Evolutionary conservation across 2,113 vertebrate species (phyloP).

Genomic region (Saccopteryx bilineata): DNA sequence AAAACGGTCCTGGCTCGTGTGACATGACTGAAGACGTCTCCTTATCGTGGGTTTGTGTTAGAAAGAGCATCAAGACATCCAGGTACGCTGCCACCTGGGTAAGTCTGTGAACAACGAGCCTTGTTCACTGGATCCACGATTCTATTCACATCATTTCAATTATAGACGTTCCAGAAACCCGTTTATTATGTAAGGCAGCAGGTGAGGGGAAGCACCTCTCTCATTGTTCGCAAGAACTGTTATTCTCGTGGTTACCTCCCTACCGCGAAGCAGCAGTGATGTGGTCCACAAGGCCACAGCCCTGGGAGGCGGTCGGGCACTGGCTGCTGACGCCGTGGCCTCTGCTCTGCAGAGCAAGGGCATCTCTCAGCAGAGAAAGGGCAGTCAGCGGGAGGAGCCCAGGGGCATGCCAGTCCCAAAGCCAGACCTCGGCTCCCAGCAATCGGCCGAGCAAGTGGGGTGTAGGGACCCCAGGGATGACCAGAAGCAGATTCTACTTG

Average conservation of each 20-base stretch:
- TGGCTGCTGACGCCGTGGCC: neutral
- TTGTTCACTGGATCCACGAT: neutral
- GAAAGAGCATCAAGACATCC: neutral
- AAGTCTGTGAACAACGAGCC: neutral
- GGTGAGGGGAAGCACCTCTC: neutral
- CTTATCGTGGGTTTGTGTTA: neutral
- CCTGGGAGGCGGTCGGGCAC: fast-evolving
- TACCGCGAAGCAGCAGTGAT: neutral
- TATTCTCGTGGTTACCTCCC: neutral
- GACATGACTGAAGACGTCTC: neutral
- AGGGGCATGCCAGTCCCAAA: neutral
- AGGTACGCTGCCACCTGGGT: neutral
- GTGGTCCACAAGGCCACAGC: neutral
- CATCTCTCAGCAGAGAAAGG: neutral
- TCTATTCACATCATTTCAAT: neutral
- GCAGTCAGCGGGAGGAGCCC: neutral
- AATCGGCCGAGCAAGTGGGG: neutral
- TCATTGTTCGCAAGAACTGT: neutral
- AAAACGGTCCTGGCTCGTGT: neutral
- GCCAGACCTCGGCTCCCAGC: neutral
- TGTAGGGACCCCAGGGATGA: neutral
- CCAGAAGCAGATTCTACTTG: neutral
- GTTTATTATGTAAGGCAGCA: neutral
- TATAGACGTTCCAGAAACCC: neutral
- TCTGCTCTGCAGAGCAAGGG: neutral